Evolutionary conservation across 2,888 invertebrate species (phyloP).

Genomic region (Eumacrocentrus americanus): DNA sequence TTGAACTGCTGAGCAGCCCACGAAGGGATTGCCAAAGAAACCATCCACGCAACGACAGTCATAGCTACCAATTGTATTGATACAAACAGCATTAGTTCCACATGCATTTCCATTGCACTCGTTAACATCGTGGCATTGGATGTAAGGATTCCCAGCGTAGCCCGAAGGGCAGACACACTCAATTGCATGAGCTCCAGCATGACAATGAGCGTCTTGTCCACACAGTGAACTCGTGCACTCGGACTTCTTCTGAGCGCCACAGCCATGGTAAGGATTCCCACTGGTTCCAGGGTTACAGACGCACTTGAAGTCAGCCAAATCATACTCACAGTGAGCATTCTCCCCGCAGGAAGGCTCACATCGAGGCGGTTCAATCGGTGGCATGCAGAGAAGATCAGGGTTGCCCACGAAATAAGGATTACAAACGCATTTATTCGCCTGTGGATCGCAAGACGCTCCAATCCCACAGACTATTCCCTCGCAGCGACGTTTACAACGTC

Average conservation of each 20-base stretch:
- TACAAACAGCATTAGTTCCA: slow-evolving; percentile 85
- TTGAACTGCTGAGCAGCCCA: slow-evolving; percentile 76
- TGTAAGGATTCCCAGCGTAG: slow-evolving; percentile 85
- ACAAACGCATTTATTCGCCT: slow-evolving; percentile 83
- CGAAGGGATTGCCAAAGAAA: slow-evolving; percentile 86
- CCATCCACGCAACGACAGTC: slow-evolving; percentile 88
- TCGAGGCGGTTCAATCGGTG: slow-evolving; percentile 78
- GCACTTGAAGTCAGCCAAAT: slow-evolving; percentile 73
- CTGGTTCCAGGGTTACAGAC: slow-evolving; percentile 83
- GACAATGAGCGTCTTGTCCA: slow-evolving; percentile 81
- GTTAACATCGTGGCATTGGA: slow-evolving; percentile 83
- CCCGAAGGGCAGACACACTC: slow-evolving; percentile 85
- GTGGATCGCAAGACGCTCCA: slow-evolving; percentile 83
- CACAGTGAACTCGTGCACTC: slow-evolving; percentile 77
- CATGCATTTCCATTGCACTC: slow-evolving; percentile 82
- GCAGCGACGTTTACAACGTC: slow-evolving; percentile 87
- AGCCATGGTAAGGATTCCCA: slow-evolving; percentile 88
- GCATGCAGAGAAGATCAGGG: slow-evolving; percentile 88
- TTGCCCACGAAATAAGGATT: slow-evolving; percentile 88
- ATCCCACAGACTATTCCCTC: slow-evolving; percentile 86
- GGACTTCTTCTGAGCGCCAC: slow-evolving; percentile 73
- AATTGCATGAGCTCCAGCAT: slow-evolving; percentile 74
- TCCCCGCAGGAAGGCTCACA: slow-evolving; percentile 82
- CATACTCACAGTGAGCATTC: slow-evolving; percentile 89
- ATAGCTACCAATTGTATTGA: slow-evolving; percentile 87